Evolutionary conservation across 2,113 vertebrate genomes (phyloP), one percentile per base, ranked within the genome.

Genomic region (Paedocypris sp.): DNA sequence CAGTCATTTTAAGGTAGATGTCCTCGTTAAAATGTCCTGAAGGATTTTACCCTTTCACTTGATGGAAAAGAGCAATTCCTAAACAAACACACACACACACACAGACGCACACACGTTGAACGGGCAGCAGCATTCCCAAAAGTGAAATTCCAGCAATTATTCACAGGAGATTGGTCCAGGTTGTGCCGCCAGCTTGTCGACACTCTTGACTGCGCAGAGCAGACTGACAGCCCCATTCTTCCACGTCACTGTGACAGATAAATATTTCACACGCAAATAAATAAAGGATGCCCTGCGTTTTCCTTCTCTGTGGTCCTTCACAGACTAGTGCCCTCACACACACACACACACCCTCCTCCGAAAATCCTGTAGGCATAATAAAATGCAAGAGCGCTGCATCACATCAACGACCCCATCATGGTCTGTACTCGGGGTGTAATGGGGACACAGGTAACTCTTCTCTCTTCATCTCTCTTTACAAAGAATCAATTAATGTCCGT

Each of bases 251-350:
- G 86, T 90, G 89, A 87, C 86, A 87, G 71, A 94, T 98, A 90
- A 96, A 98, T 97, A 96, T 98, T 97, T 96, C 86, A 98, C 87
- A 88, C 85, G 83, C 86, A 86, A 89, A 95, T 98, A 94, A 98
- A 98, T 97, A 98, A 97, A 94, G 93, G 83, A 96, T 97, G 91
- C 77, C 70, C 66, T 61, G 76, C 84, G 87, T 87, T 91, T 92
- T 89, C 89, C 85, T 82, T 87, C 86, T 77, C 83, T 93, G 91
- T 83, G 85, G 82, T 86, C 93, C 89, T 91, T 89, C 77, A 82
- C 85, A 88, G 89, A 72, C 85, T 84, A 83, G 79, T 86, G 89
- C 89, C 85, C 92, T 87, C 6, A 64, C 70, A 65, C 65, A 54
- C 42, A 31, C 41, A 51, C 51, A 13, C 6, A 10, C 38, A 43